These are phyloP conservation scores for Sweltsa coloradensis DNA, from an alignment of 1,140 invertebrate genomes.

Conservation along the genomic window DNA sequence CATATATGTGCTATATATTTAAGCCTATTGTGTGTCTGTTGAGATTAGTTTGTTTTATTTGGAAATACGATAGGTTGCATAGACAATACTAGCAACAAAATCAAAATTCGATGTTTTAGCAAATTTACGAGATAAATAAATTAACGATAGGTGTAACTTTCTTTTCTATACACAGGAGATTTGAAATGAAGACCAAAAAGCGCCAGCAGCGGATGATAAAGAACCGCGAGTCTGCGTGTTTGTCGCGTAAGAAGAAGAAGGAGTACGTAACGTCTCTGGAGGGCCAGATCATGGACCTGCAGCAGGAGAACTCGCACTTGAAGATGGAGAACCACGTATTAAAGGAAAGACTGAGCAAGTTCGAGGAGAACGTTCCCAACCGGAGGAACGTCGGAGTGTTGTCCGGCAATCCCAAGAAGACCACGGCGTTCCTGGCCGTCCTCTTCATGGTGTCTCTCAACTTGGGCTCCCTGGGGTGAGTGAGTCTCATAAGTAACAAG, in stretches of 20 bases:
- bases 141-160: no score
- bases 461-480: slow-evolving; percentile 35
- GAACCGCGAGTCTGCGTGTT: slow-evolving; percentile 75
- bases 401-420: slow-evolving; percentile 46
- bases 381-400: slow-evolving; percentile 18
- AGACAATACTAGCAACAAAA: no score
- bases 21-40: no score
- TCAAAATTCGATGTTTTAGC: no score
- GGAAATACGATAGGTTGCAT: no score
- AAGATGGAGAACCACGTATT: slow-evolving; percentile 36
- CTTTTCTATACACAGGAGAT: no score
- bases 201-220: slow-evolving; percentile 84
- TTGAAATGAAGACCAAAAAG: slow-evolving; percentile 50
- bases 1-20: no score
- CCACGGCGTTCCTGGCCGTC: slow-evolving; percentile 56
- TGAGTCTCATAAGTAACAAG: no score
- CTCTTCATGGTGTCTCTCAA: slow-evolving; percentile 65
- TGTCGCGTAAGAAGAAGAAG: slow-evolving; percentile 85
- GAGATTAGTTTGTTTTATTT: no score
- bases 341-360: slow-evolving; percentile 24
- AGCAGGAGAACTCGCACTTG: slow-evolving; percentile 58
- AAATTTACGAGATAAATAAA: no score
- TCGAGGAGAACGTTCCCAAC: slow-evolving; percentile 22
- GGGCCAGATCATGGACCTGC: slow-evolving; percentile 50
- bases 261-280: slow-evolving; percentile 76